Conservation (phyloP, 2,797 vertebrate species). For the Anolis apletophallus region DNA sequence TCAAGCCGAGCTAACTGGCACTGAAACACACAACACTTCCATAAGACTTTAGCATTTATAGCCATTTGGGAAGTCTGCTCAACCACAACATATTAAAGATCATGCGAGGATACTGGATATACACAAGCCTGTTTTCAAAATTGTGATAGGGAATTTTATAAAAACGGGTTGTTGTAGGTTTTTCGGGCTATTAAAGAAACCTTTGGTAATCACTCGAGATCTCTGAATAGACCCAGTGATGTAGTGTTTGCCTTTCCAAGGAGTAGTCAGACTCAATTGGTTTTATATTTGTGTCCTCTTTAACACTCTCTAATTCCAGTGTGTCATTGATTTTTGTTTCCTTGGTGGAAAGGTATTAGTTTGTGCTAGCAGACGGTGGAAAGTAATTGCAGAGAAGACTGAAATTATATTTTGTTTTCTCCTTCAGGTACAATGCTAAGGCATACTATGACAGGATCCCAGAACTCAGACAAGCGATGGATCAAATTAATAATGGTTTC, state of each 20-base stretch:
- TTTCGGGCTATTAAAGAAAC: too few relatives aligned
- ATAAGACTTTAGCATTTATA: too few relatives aligned
- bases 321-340: background rate
- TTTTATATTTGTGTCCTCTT: background rate
- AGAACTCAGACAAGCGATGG: conserved; percentile 84
- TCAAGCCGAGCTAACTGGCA: too few relatives aligned
- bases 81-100: too few relatives aligned
- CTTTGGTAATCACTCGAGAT: background rate
- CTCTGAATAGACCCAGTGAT: background rate
- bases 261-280: background rate
- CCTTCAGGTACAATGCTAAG: conserved; percentile 81
- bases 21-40: too few relatives aligned
- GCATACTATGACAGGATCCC: conserved; percentile 84
- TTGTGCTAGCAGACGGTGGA: background rate
- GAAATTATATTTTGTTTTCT: conserved; percentile 16
- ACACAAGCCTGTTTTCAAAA: too few relatives aligned
- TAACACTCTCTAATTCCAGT: background rate
- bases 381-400: background rate
- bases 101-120: too few relatives aligned
- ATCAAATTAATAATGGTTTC: conserved; percentile 85
- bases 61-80: too few relatives aligned
- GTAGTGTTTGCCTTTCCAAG: background rate
- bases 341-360: background rate
- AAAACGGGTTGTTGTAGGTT: too few relatives aligned
- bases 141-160: too few relatives aligned